A percentile compares a stretch with the other conserved stretches of the same genome.
These are phyloP conservation scores for Amblyjoppa proteus DNA, from an alignment of 2,888 invertebrate species.

Conservation along the genomic window DNA sequence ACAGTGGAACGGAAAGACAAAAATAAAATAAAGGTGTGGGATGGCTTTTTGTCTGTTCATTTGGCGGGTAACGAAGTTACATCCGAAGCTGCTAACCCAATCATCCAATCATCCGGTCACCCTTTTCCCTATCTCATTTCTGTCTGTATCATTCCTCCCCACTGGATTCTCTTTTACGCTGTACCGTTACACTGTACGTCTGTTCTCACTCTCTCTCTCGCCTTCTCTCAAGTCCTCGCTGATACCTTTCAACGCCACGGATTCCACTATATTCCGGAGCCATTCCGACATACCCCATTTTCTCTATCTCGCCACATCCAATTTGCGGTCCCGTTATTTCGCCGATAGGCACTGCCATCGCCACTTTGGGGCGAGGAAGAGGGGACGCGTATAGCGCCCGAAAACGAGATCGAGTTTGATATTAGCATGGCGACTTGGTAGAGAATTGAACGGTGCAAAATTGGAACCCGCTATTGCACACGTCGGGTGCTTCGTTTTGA, in stretches of 20 bases:
- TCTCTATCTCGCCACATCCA: slow-evolving; percentile 68
- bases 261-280: slow-evolving; percentile 46
- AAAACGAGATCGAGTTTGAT: slow-evolving; percentile 11
- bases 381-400: background rate
- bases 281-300: slow-evolving; percentile 68
- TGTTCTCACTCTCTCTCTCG: slow-evolving; percentile 18
- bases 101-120: slow-evolving; percentile 79
- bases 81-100: slow-evolving; percentile 80
- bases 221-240: slow-evolving; percentile 16
- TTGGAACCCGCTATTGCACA: background rate
- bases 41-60: slow-evolving; percentile 79
- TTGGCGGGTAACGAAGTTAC: slow-evolving; percentile 81
- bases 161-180: slow-evolving; percentile 60
- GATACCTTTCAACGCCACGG: slow-evolving; percentile 23
- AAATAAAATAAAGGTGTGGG: slow-evolving; percentile 47
- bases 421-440: slow-evolving; percentile 12
- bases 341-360: slow-evolving; percentile 45
- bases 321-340: slow-evolving; percentile 70
- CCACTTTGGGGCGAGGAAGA: background rate
- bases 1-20: slow-evolving; percentile 2
- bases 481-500: slow-evolving; percentile 7
- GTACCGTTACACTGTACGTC: slow-evolving; percentile 44
- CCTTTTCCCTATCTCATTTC: slow-evolving; percentile 65
- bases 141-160: slow-evolving; percentile 53
- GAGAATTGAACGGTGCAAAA: slow-evolving; percentile 8